phyloP scores from a whole-genome alignment of 2,113 vertebrate species.

The Phodopus roborovskii region DNA sequence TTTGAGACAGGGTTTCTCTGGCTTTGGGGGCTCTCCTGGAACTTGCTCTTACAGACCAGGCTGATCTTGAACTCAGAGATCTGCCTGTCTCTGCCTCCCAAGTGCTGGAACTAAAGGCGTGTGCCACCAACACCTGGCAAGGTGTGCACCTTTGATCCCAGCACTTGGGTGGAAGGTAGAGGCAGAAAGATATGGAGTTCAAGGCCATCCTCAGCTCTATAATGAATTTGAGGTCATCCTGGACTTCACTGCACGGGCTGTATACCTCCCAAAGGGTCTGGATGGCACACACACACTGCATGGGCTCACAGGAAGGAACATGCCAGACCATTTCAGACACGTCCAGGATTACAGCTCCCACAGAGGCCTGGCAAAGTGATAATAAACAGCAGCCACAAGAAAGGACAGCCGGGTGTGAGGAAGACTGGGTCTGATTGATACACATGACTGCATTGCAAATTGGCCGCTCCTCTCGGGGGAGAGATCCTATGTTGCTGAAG shows the following conservation, averaged over 20 bases:
- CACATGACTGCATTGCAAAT: constrained; percentile 72
- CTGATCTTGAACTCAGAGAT: no score
- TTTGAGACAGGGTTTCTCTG: no score
- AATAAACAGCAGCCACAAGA: constrained; percentile 48
- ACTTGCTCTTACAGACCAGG: no score
- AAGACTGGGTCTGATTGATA: not conserved
- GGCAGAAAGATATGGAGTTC: not conserved
- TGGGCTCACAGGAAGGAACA: not conserved
- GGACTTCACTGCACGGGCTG: not conserved
- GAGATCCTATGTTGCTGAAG: constrained; percentile 65
- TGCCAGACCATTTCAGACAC: not conserved
- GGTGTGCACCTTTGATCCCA: no score
- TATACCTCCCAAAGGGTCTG: not conserved
- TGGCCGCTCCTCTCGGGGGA: constrained; percentile 70
- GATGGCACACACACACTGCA: not conserved
- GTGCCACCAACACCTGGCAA: no score
- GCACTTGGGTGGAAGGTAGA: not conserved
- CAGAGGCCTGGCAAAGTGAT: constrained; percentile 52
- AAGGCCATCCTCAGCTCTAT: not conserved
- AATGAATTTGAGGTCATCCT: not conserved
- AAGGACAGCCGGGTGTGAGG: not conserved
- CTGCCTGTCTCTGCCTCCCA: no score
- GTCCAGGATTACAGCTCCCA: constrained; percentile 9
- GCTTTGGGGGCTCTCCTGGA: no score
- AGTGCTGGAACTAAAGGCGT: no score